Evolutionary conservation across 2,113 vertebrate genomes (phyloP).

Genomic region (Hypanus sabinus): DNA sequence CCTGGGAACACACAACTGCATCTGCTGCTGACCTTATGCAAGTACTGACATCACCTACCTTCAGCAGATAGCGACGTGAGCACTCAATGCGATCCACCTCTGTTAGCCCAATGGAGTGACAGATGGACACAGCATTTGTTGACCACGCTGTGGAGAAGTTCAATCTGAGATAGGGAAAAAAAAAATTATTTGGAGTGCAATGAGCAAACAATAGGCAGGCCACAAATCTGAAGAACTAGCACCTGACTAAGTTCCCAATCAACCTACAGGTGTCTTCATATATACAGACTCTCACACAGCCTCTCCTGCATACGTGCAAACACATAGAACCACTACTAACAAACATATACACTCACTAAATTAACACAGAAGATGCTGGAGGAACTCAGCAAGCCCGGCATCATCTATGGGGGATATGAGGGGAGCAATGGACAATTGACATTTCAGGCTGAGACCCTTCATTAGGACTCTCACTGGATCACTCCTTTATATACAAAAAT

Average conservation of each 20-base stretch:
- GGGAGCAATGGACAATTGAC: too few relatives aligned
- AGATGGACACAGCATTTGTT: constrained; percentile 79
- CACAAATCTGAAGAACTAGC: too few relatives aligned
- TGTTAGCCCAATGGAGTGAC: constrained; percentile 61
- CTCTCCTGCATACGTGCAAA: not conserved
- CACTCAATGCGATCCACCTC: constrained; percentile 67
- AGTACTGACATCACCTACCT: constrained; percentile 51
- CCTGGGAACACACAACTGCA: not conserved
- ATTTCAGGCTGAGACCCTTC: too few relatives aligned
- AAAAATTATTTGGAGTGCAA: not conserved
- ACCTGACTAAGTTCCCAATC: not conserved
- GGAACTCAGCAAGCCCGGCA: too few relatives aligned
- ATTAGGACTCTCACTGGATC: not conserved
- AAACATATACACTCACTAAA: not conserved
- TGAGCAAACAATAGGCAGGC: not conserved
- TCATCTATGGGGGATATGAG: too few relatives aligned
- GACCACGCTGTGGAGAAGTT: constrained; percentile 81
- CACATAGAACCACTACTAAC: not conserved
- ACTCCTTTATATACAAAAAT: not conserved
- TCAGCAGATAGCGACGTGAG: constrained; percentile 71
- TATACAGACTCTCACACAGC: not conserved
- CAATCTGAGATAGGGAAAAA: constrained; percentile 53
- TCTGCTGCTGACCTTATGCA: not conserved
- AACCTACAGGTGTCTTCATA: not conserved
- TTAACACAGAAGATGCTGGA: too few relatives aligned